Percentiles rank a stretch among this genome's conserved stretches.
phyloP scores from a whole-genome alignment of 2,888 invertebrate species.

The Troilus luridus region DNA sequence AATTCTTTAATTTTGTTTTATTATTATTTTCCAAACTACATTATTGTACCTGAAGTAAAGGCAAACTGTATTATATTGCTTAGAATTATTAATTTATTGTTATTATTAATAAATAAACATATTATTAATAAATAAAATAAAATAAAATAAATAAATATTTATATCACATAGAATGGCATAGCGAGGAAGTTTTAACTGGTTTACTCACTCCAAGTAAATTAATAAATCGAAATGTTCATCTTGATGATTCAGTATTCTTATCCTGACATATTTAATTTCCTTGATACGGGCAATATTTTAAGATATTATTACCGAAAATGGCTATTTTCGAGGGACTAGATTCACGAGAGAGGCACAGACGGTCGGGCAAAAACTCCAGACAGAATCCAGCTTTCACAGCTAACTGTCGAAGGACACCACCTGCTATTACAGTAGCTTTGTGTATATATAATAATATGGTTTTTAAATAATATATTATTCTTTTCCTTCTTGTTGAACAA shows the following conservation, averaged over 20 bases:
- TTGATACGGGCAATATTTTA: background rate
- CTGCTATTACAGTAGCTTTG: background rate
- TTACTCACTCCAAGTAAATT: too few relatives aligned
- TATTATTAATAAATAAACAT: too few relatives aligned
- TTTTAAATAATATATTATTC: background rate
- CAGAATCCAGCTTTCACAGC: constrained; percentile 41
- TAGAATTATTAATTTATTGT: too few relatives aligned
- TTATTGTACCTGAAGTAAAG: too few relatives aligned
- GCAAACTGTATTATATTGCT: too few relatives aligned
- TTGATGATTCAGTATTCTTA: background rate
- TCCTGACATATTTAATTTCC: background rate
- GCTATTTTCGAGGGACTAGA: background rate
- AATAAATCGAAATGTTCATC: background rate
- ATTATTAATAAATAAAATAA: too few relatives aligned
- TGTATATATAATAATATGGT: background rate
- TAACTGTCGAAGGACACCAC: constrained; percentile 23
- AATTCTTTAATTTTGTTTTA: too few relatives aligned
- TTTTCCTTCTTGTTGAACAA: background rate
- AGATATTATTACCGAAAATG: background rate
- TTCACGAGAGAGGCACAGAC: constrained; percentile 1
- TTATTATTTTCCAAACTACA: too few relatives aligned
- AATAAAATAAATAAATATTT: too few relatives aligned
- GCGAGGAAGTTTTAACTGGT: too few relatives aligned
- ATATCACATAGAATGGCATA: too few relatives aligned
- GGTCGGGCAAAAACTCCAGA: constrained; percentile 27